These are phyloP conservation scores for Xestia c-nigrum DNA, from an alignment of 2,888 invertebrate genomes.

Conservation along the genomic window DNA sequence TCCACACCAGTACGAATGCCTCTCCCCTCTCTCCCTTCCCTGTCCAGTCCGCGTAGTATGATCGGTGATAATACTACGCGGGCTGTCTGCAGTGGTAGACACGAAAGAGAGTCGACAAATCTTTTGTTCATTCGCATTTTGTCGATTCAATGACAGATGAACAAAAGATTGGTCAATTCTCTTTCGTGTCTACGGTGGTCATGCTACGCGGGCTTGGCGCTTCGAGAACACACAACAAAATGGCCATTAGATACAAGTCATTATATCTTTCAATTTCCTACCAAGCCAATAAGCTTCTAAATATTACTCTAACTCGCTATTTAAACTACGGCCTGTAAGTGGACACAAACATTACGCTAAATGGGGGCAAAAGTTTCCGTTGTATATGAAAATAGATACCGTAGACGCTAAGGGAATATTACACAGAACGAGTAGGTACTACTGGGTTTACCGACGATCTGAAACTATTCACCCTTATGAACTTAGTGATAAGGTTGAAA, in stretches of 20 bases:
- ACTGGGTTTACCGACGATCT: too few species aligned
- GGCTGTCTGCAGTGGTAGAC: too few species aligned
- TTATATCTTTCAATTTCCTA: slow-evolving; percentile 26
- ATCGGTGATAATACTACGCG: too few species aligned
- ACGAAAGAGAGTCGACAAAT: too few species aligned
- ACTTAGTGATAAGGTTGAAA: too few species aligned
- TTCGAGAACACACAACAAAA: not conserved
- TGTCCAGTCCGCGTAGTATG: not conserved
- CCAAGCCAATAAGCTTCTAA: slow-evolving; percentile 41
- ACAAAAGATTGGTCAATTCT: too few species aligned
- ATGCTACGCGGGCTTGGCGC: too few species aligned
- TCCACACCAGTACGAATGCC: not conserved
- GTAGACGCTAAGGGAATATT: slow-evolving; percentile 46
- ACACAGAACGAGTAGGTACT: slow-evolving; percentile 27
- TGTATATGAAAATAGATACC: slow-evolving; percentile 55
- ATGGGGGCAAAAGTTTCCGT: slow-evolving; percentile 53
- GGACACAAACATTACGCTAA: slow-evolving; percentile 52
- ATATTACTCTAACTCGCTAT: slow-evolving; percentile 24
- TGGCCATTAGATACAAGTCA: not conserved
- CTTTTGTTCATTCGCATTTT: too few species aligned
- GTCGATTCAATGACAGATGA: too few species aligned
- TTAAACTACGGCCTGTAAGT: slow-evolving; percentile 47
- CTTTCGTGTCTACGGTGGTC: too few species aligned
- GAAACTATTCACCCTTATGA: too few species aligned
- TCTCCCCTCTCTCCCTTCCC: not conserved